phyloP scores from a whole-genome alignment of 2,113 vertebrate genomes.

The Nyctereutes procyonoides region DNA sequence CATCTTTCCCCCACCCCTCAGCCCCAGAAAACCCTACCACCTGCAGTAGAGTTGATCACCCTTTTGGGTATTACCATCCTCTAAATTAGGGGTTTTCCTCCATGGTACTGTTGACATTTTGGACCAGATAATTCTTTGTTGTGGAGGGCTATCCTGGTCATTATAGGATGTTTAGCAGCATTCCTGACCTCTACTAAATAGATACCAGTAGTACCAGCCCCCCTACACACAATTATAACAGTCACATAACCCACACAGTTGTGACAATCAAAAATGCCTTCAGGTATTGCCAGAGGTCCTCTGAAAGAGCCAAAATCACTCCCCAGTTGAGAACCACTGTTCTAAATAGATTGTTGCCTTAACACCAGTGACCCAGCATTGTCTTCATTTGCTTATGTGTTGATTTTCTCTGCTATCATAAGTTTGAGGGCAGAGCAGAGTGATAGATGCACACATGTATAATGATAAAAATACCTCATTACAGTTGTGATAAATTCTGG shows the following conservation, averaged over 20 bases:
- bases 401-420: constrained; percentile 13
- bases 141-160: background rate
- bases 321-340: background rate
- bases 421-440: background rate
- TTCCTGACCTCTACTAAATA: background rate
- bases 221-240: background rate
- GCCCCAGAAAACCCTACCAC: background rate
- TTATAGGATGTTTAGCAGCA: background rate
- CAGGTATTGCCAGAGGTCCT: background rate
- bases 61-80: background rate
- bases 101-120: background rate
- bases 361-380: background rate
- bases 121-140: background rate
- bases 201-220: background rate
- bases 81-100: background rate
- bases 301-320: background rate
- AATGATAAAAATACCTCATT: background rate
- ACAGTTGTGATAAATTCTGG: constrained; percentile 35
- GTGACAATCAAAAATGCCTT: constrained; percentile 28
- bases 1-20: background rate
- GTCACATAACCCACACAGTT: background rate
- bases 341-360: background rate
- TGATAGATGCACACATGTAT: background rate
- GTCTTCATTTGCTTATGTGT: constrained; percentile 32
- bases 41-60: background rate